Evolutionary conservation across 2,888 invertebrate species (phyloP), one percentile per base, ranked within the genome.

Genomic region (Ganaspis brasiliensis): DNA sequence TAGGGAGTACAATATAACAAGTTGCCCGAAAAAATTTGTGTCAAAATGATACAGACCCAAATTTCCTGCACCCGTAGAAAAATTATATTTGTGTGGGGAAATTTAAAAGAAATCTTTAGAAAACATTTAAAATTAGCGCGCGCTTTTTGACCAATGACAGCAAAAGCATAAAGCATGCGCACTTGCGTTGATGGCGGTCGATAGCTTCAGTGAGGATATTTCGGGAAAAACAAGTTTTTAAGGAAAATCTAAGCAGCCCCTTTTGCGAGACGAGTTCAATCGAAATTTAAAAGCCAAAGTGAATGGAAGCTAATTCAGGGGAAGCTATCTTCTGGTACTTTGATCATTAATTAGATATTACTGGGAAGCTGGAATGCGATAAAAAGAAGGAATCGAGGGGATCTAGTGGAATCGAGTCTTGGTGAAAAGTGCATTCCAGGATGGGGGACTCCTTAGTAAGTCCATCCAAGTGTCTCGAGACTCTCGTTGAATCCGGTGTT

Each of bases 391-490:
- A 77, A 78, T 78, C 77, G 77, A 81, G 75, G 74, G 75, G 78
- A 81, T 72, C 75, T 77, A 78, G 78, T 78, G 76, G 79, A 81
- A 81, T 78, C 81, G 81, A 81, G 79, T 79, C 79, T 79, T 80
- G 76, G 77, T 80, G 81, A 82, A 80, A 82, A 80, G 76, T 80
- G 80, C 79, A 80, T 80, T 82, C 80, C 77, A 74, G 63, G 80
- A 75, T 78, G 74, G 75, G 72, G 74, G 61, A 77, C 63, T 63
- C 76, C 76, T 76, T 74, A 75, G 80, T 80, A 79, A 82, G 80
- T 75, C 80, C 77, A 80, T 78, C 77, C 79, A 80, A 79, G 80
- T 82, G 79, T 79, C 78, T 81, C 76, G 81, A 76, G 78, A 74
- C 72, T 76, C 76, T 76, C 77, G 79, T 80, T 79, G 79, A 79